Conservation (phyloP, 1,140 invertebrate species). For the Drosophila ambigua region DNA sequence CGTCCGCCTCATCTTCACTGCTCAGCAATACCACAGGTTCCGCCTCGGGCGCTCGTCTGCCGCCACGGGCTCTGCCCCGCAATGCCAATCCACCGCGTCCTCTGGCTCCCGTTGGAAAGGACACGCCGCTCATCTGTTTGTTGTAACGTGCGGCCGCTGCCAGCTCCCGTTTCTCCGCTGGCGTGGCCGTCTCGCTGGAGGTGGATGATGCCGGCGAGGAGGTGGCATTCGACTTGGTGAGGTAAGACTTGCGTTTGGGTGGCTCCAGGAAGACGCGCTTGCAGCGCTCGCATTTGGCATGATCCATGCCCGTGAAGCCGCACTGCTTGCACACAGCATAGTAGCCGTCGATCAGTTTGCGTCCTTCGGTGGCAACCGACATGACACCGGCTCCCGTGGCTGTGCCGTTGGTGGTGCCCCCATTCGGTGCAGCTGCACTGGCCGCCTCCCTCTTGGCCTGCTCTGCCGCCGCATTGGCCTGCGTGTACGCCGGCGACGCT, state of each 20-base stretch:
- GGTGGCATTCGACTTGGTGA: conserved; percentile 49
- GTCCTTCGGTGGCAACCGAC: conserved; percentile 37
- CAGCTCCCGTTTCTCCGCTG: conserved; percentile 66
- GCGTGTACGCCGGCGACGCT: conserved; percentile 42
- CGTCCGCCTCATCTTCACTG: conserved; percentile 86
- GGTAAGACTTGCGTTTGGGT: conserved; percentile 85
- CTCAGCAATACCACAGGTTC: conserved; percentile 87
- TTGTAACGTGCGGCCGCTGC: conserved; percentile 23
- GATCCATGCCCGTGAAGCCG: conserved; percentile 89
- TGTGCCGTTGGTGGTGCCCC: conserved; percentile 7
- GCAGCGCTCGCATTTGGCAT: conserved; percentile 89
- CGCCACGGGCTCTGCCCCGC: conserved; percentile 65
- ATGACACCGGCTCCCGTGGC: conserved; percentile 75
- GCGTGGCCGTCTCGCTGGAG: conserved; percentile 27
- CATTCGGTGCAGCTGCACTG: conserved; percentile 11
- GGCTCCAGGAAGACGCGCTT: conserved; percentile 86
- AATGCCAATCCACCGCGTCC: conserved; percentile 56
- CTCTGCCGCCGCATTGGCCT: conserved; percentile 41
- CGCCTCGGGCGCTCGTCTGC: conserved; percentile 83
- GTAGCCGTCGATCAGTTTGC: conserved; percentile 88
- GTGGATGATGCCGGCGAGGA: conserved; percentile 54
- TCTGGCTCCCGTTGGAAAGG: conserved; percentile 13
- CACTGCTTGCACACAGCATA: conserved; percentile 89
- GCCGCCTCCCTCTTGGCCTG: conserved; percentile 57
- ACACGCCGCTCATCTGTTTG: conserved; percentile 32